Evolutionary conservation across 2,113 vertebrate genomes (phyloP).

Genomic region (Geococcyx californianus): DNA sequence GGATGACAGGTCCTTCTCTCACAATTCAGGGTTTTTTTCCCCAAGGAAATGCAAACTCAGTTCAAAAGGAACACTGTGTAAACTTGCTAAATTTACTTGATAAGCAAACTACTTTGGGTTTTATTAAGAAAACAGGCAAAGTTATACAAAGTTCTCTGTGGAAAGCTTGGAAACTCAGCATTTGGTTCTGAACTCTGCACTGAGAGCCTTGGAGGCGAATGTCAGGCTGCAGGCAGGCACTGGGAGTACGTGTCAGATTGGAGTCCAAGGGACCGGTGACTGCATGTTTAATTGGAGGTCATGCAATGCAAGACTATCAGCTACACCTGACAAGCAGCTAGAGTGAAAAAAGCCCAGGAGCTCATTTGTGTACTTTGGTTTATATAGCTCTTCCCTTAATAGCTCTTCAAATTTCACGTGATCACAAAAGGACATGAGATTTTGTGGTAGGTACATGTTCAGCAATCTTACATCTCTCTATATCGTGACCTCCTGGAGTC

Average conservation of each 20-base stretch:
- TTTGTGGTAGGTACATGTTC: neutral
- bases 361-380: neutral
- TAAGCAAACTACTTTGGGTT: constrained; percentile 4
- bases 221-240: neutral
- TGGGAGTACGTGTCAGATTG: neutral
- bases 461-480: neutral
- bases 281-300: neutral
- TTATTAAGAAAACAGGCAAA: neutral
- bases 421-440: neutral
- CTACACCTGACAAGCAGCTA: neutral
- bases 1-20: constrained; percentile 35
- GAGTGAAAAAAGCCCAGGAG: neutral
- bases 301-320: neutral
- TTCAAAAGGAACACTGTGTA: neutral
- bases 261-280: neutral
- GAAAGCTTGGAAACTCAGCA: neutral
- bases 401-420: neutral
- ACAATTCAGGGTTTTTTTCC: neutral
- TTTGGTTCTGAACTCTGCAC: neutral
- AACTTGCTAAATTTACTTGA: constrained; percentile 51
- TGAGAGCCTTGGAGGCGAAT: neutral
- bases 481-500: neutral
- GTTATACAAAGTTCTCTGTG: neutral
- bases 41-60: constrained; percentile 12
- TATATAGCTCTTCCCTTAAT: neutral